These are phyloP conservation scores for Conus canariensis DNA, from an alignment of 2,888 invertebrate species.

Conservation along the genomic window DNA sequence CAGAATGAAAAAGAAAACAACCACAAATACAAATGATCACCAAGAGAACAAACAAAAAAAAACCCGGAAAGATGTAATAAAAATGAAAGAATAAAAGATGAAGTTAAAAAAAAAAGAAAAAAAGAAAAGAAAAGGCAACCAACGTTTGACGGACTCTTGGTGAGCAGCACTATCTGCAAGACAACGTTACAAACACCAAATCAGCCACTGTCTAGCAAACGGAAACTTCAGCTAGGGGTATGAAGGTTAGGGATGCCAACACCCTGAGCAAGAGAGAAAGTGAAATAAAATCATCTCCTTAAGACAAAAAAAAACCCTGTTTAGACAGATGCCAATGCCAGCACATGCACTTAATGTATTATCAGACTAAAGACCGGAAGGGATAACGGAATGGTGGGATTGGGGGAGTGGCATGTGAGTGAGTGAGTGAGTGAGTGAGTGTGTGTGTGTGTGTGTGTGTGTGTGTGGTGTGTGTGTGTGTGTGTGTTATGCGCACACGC, in stretches of 20 bases:
- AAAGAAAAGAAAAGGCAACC: not conserved
- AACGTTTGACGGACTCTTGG: constrained; percentile 1
- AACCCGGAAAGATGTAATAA: not conserved
- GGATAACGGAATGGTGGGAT: no score
- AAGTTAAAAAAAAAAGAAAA: not conserved
- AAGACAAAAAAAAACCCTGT: not conserved
- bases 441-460: no score
- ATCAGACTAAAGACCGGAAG: no score
- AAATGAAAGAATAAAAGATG: not conserved
- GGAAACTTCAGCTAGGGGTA: not conserved
- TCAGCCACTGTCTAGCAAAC: not conserved
- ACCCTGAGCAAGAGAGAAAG: no score
- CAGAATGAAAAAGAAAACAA: not conserved
- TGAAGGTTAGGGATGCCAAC: no score
- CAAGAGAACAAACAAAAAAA: not conserved
- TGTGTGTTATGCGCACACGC: no score
- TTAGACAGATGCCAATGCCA: no score
- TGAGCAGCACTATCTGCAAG: constrained; percentile 9
- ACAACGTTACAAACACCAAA: not conserved
- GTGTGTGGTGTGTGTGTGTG: no score
- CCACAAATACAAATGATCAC: not conserved
- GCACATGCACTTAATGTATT: no score
- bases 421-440: no score
- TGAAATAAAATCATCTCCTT: no score
- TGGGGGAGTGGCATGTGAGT: no score